Conservation (phyloP, 2,888 invertebrate genomes). For the Halocaridina rubra region DNA sequence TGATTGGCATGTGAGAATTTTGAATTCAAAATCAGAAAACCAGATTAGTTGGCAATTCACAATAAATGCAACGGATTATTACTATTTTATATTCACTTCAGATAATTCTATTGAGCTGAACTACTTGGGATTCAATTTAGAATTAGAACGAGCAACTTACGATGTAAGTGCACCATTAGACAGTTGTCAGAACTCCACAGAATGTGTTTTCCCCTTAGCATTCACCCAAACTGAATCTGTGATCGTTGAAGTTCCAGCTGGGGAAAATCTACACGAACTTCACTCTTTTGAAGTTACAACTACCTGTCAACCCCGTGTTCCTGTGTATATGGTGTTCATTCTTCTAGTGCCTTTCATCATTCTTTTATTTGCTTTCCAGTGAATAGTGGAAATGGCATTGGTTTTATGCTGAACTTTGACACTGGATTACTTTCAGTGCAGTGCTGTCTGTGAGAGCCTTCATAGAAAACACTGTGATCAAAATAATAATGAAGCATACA, state of each 20-base stretch:
- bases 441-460: no score
- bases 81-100: slow-evolving; percentile 90
- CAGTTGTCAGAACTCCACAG: slow-evolving; percentile 81
- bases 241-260: slow-evolving; percentile 78
- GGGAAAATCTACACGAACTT: slow-evolving; percentile 13
- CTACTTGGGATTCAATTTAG: slow-evolving; percentile 85
- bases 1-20: slow-evolving; percentile 27
- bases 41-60: slow-evolving; percentile 67
- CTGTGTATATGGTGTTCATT: slow-evolving; percentile 80
- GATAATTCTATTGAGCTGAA: slow-evolving; percentile 84
- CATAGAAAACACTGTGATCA: no score
- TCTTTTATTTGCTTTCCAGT: slow-evolving; percentile 61
- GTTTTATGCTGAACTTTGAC: not conserved
- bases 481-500: no score
- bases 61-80: slow-evolving; percentile 82
- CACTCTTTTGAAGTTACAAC: slow-evolving; percentile 74
- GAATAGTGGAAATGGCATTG: not conserved
- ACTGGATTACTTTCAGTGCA: not conserved
- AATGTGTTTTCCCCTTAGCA: slow-evolving; percentile 79
- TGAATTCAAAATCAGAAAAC: not conserved
- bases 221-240: slow-evolving; percentile 83
- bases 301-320: slow-evolving; percentile 83
- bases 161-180: slow-evolving; percentile 79
- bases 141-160: slow-evolving; percentile 86
- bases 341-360: slow-evolving; percentile 61